phyloP scores from a whole-genome alignment of 2,113 vertebrate species.

The Cynoglossus semilaevis region DNA sequence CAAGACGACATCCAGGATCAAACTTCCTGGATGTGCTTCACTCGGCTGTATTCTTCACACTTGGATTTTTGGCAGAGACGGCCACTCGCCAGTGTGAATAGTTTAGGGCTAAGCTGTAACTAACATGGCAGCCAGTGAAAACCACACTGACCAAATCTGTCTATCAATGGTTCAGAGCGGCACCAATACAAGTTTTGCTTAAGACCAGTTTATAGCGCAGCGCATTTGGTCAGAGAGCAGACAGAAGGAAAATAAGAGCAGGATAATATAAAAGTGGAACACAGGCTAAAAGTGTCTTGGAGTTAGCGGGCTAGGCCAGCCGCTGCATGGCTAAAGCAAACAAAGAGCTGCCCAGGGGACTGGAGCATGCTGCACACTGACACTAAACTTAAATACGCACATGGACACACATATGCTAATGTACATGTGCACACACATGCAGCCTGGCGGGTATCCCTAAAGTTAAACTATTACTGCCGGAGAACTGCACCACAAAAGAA shows the following conservation, averaged over 20 bases:
- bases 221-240: conserved; percentile 53
- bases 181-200: conserved; percentile 33
- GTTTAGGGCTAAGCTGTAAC: conserved; percentile 33
- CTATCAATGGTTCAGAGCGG: conserved; percentile 48
- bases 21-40: conserved; percentile 9
- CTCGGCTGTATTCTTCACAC: conserved; percentile 28
- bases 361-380: conserved; percentile 50
- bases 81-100: conserved; percentile 20
- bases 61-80: conserved; percentile 32
- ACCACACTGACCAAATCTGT: conserved; percentile 62
- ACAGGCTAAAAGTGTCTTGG: conserved; percentile 75
- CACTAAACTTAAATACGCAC: conserved; percentile 37
- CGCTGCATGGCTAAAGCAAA: conserved; percentile 79
- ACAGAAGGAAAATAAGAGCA: conserved; percentile 69
- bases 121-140: conserved; percentile 62
- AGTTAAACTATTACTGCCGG: too few relatives aligned
- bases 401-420: conserved; percentile 16
- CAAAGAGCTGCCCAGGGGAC: conserved; percentile 75
- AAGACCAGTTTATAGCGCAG: conserved; percentile 42
- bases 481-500: not conserved
- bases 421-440: not conserved
- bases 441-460: conserved; percentile 2
- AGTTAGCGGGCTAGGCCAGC: conserved; percentile 73
- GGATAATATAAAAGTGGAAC: conserved; percentile 75
- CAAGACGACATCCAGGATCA: conserved; percentile 15